These are phyloP conservation scores for Colaptes auratus DNA, from an alignment of 2,113 vertebrate genomes.

Conservation along the genomic window DNA sequence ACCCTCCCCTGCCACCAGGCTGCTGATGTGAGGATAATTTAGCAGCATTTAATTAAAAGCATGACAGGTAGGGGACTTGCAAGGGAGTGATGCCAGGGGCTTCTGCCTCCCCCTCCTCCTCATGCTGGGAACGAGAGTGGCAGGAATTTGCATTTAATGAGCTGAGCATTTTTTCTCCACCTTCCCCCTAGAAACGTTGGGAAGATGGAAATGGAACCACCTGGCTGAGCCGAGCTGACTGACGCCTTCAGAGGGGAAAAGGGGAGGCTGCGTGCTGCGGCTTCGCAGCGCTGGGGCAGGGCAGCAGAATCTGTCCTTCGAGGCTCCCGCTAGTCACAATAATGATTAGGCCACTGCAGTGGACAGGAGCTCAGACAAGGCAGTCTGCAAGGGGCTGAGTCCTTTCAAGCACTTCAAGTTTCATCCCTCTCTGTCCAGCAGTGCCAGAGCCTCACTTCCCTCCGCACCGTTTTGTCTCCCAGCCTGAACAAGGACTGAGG, in stretches of 20 bases:
- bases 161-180: background rate
- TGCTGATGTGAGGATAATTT: background rate
- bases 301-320: background rate
- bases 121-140: background rate
- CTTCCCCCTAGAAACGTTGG: background rate
- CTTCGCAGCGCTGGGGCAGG: background rate
- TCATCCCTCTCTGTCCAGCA: background rate
- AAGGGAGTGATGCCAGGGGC: background rate
- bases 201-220: background rate
- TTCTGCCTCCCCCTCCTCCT: background rate
- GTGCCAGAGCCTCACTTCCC: background rate
- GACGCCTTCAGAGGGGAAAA: background rate
- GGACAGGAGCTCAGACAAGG: slow-evolving; percentile 30
- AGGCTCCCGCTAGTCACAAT: slow-evolving; percentile 40
- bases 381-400: background rate
- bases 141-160: background rate
- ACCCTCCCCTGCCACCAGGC: background rate
- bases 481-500: slow-evolving; percentile 46
- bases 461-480: background rate
- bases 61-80: background rate
- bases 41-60: background rate
- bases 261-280: slow-evolving; percentile 6
- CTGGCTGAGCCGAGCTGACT: background rate
- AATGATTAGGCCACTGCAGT: background rate
- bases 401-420: background rate